phyloP scores from a whole-genome alignment of 2,797 vertebrate genomes.

The Crenuchus spilurus region DNA sequence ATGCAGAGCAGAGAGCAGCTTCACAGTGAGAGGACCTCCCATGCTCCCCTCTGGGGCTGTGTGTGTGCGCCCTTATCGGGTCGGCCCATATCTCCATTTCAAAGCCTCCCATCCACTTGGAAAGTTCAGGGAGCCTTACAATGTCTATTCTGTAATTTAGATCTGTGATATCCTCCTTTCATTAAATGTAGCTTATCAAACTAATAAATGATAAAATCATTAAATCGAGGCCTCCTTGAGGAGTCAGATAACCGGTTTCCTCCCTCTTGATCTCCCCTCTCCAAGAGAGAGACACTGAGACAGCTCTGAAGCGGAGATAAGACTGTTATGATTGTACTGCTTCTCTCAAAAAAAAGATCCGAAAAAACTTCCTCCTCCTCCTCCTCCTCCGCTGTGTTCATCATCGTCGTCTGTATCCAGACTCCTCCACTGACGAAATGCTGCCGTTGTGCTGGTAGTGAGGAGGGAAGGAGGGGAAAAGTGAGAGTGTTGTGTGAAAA shows the following conservation, averaged over 20 bases:
- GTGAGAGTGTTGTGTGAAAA: background rate
- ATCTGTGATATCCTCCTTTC: conserved; percentile 52
- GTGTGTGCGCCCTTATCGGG: conserved; percentile 27
- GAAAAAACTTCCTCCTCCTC: background rate
- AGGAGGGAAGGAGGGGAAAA: background rate
- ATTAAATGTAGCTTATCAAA: conserved; percentile 56
- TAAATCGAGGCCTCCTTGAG: conserved; percentile 46
- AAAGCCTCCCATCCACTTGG: conserved; percentile 44
- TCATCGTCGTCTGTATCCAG: background rate
- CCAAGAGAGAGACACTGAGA: conserved; percentile 26
- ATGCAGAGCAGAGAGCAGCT: background rate
- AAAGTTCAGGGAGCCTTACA: conserved; percentile 47
- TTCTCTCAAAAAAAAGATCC: conserved; percentile 14
- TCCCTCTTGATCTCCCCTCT: conserved; percentile 43
- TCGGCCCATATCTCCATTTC: conserved; percentile 48
- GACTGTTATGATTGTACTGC: conserved; percentile 27
- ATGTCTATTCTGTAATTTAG: conserved; percentile 44
- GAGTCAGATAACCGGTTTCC: conserved; percentile 48
- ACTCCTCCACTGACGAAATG: conserved; percentile 15
- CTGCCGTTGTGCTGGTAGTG: conserved; percentile 5
- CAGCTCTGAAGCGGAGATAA: conserved; percentile 42
- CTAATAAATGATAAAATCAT: conserved; percentile 54
- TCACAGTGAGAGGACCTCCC: conserved; percentile 35
- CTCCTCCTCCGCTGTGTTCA: background rate
- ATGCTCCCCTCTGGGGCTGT: conserved; percentile 30